Conservation (phyloP, 2,113 vertebrate genomes). For the Colaptes auratus region DNA sequence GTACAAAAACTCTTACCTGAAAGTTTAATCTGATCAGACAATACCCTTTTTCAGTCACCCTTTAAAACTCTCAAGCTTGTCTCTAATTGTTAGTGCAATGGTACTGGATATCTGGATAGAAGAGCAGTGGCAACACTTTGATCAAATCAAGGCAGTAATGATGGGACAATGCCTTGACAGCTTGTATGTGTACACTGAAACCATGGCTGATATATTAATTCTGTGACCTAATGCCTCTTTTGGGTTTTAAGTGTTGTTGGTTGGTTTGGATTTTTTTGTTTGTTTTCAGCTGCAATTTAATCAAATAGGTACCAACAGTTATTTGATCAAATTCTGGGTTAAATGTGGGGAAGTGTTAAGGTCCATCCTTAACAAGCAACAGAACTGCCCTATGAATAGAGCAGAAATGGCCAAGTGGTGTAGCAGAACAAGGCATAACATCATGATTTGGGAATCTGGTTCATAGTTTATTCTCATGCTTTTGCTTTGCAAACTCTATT, state of each 20-base stretch:
- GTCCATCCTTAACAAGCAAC: not conserved
- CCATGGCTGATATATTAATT: not conserved
- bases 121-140: not conserved
- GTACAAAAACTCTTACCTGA: not conserved
- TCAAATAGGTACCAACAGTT: not conserved
- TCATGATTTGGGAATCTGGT: not conserved
- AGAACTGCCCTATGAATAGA: not conserved
- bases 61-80: slow-evolving; percentile 3
- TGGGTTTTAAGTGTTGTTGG: not conserved
- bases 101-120: not conserved
- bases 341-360: not conserved
- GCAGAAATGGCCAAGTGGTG: not conserved
- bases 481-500: not conserved
- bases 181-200: not conserved
- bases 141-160: not conserved
- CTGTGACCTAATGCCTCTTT: not conserved
- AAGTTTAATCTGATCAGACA: slow-evolving; percentile 44
- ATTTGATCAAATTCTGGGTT: not conserved
- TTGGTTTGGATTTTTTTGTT: not conserved
- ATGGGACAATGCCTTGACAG: not conserved
- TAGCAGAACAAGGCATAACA: not conserved
- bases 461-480: not conserved
- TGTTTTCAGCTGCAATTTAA: not conserved
- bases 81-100: not conserved
- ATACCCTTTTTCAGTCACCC: not conserved